Base-by-base conservation (phyloP, 2,888 invertebrate species). In the Pterobdella sp. region DNA sequence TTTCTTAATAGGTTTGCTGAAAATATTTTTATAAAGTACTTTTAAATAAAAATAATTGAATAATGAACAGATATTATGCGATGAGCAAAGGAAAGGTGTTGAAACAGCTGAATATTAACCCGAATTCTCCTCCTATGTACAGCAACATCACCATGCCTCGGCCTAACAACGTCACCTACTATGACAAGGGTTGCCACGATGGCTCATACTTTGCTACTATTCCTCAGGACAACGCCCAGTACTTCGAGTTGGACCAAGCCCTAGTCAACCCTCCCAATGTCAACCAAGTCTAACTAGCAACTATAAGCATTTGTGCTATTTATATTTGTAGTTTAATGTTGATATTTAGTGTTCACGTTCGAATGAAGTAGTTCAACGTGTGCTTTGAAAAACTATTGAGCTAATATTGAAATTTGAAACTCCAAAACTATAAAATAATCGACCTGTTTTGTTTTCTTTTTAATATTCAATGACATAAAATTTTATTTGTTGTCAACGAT, bases 191-290 rank as follows among this genome's bases (percentile, higher is more conserved):
- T n/a, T n/a, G n/a, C n/a, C n/a, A n/a, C n/a, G n/a, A n/a, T n/a
- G n/a, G n/a, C n/a, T n/a, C n/a, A n/a, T n/a, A n/a, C n/a, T n/a
- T n/a, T n/a, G n/a, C n/a, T n/a, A 4, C 32, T 37, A 22, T 37
- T 0, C n/a, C n/a, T n/a, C 35, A n/a, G 22, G 68, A 68, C 26
- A n/a, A 22, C 26, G 68, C 68, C 3, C 68, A 68, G 1, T 68
- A 68, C 42, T 68, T 68, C 42, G 68, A 68, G 35, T 14, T 68
- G 1, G 68, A 68, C 42, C 68, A 68, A 42, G 37, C 68, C 4
- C 2, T 68, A 29, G 68, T 68, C 31, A 42, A 42, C 26, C n/a
- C 60, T 56, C 60, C 60, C 60, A 56, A 56, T 26, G n/a, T 4
- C 60, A 56, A 22, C 60, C 60, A 56, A 56, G 60, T 26, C 26